Evolutionary conservation across 1,140 invertebrate species (phyloP).

Genomic region (Choristoneura fumiferana): DNA sequence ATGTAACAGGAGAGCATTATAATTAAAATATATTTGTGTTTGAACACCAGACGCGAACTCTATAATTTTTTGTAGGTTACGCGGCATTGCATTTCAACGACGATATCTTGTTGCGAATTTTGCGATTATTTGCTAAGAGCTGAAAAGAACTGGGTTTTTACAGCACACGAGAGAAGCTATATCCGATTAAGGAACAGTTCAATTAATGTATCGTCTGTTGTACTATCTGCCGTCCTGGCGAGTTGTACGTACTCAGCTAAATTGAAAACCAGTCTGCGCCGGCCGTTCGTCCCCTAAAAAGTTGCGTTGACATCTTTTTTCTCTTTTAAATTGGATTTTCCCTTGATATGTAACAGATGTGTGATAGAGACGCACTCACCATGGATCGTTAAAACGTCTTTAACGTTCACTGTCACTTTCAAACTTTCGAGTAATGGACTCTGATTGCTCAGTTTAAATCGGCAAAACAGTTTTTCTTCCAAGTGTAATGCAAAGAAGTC

Average conservation of each 20-base stretch:
- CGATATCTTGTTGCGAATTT: too few species aligned
- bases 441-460: conserved; percentile 8
- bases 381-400: conserved; percentile 9
- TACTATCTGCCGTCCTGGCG: not conserved
- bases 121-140: too few species aligned
- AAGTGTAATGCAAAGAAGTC: not conserved
- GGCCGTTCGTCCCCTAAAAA: not conserved
- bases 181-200: too few species aligned
- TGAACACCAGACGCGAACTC: too few species aligned
- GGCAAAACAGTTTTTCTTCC: not conserved
- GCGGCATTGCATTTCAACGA: too few species aligned
- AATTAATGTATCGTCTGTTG: not conserved
- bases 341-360: conserved; percentile 9
- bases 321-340: conserved; percentile 13
- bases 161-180: too few species aligned
- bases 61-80: too few species aligned
- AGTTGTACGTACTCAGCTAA: not conserved
- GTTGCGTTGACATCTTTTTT: not conserved
- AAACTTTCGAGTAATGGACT: conserved; percentile 8
- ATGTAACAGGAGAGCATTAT: too few species aligned
- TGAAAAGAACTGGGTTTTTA: too few species aligned
- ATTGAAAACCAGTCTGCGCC: not conserved
- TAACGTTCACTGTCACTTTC: conserved; percentile 5
- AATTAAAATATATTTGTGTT: too few species aligned
- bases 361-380: not conserved